A percentile compares a stretch with the other conserved stretches of the same genome.
Evolutionary conservation across 2,113 vertebrate genomes (phyloP).

Genomic region (Mohoua ochrocephala): DNA sequence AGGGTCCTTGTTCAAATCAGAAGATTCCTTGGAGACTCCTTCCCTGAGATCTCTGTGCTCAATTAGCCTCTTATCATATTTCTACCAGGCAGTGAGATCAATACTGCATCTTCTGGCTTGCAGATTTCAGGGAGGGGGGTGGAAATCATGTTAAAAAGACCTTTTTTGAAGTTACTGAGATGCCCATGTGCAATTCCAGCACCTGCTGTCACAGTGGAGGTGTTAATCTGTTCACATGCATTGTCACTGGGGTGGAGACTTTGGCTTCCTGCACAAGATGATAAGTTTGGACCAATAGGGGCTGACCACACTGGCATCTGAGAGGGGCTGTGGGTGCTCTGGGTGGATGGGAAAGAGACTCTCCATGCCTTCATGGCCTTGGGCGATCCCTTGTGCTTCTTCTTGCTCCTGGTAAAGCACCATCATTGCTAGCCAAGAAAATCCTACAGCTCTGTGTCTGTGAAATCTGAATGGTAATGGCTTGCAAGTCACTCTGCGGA

Average conservation of each 20-base stretch:
- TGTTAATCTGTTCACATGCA: rapidly evolving
- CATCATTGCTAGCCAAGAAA: not conserved
- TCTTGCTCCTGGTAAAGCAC: not conserved
- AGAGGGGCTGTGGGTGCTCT: not conserved
- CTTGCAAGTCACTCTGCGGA: not conserved
- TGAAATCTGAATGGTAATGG: not conserved
- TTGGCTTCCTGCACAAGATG: not conserved
- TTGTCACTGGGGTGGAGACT: not conserved
- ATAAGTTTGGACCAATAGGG: not conserved
- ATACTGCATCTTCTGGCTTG: not conserved
- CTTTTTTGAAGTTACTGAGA: not conserved
- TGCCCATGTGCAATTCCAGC: not conserved
- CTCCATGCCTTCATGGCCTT: not conserved
- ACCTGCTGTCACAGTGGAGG: not conserved
- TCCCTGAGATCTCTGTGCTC: not conserved
- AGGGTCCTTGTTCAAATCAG: not conserved
- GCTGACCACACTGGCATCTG: too few species aligned
- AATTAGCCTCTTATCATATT: not conserved
- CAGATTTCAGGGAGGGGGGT: not conserved
- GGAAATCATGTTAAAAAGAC: not conserved
- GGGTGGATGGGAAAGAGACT: not conserved
- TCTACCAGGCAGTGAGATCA: not conserved
- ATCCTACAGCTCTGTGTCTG: not conserved
- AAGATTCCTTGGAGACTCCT: not conserved
- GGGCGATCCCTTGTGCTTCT: rapidly evolving